These are phyloP conservation scores for Euglossa dilemma DNA, from an alignment of 1,140 invertebrate species.

Conservation along the genomic window DNA sequence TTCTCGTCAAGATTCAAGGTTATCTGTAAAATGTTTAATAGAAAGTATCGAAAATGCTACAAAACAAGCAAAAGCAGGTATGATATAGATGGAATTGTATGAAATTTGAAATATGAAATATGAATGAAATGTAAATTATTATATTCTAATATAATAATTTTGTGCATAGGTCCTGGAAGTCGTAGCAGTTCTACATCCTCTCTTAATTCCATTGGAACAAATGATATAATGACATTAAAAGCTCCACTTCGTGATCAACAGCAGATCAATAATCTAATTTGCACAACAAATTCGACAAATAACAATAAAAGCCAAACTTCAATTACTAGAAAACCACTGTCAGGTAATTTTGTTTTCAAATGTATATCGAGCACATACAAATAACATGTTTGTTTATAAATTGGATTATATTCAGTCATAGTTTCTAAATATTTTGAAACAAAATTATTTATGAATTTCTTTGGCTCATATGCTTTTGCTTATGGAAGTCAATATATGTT, in stretches of 20 bases:
- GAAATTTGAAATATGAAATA: too few relatives aligned
- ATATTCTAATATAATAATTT: neutral
- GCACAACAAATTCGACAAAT: slow-evolving; percentile 75
- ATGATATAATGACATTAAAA: slow-evolving; percentile 77
- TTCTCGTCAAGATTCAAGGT: slow-evolving; percentile 88
- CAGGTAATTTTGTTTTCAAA: slow-evolving; percentile 68
- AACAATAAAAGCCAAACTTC: slow-evolving; percentile 77
- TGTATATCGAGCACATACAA: neutral
- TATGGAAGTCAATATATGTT: neutral
- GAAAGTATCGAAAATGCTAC: slow-evolving; percentile 94
- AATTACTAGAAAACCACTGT: slow-evolving; percentile 71
- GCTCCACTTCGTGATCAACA: slow-evolving; percentile 79
- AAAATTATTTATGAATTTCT: neutral
- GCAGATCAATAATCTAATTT: slow-evolving; percentile 78
- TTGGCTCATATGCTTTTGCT: neutral
- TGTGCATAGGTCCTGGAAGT: slow-evolving; percentile 78
- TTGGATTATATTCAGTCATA: neutral
- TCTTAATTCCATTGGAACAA: slow-evolving; percentile 82
- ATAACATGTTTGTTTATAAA: slow-evolving; percentile 3
- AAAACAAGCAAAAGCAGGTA: slow-evolving; percentile 90
- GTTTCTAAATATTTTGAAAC: neutral
- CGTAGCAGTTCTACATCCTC: slow-evolving; percentile 84
- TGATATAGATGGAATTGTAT: slow-evolving; percentile 46
- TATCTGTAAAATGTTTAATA: slow-evolving; percentile 94
- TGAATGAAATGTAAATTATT: too few relatives aligned